These are phyloP conservation scores for Echinometra lucunter DNA, from an alignment of 53 echinoderm and acorn worm genomes.

Conservation along the genomic window DNA sequence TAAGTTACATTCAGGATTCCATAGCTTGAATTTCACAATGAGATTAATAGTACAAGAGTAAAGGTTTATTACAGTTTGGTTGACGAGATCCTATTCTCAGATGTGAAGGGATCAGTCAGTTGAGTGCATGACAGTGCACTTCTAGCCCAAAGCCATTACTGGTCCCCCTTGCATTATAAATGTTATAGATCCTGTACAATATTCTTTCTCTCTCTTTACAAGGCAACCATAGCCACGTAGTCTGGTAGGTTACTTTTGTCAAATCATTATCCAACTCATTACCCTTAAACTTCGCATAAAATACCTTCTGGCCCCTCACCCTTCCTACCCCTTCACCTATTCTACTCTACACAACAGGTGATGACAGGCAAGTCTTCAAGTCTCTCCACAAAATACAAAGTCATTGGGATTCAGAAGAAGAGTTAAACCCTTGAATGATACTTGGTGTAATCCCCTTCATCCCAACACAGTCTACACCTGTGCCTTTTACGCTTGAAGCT, in stretches of 20 bases:
- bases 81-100: neutral
- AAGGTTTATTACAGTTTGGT: neutral
- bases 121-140: constrained; percentile 20
- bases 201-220: neutral
- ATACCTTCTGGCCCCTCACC: neutral
- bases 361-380: neutral
- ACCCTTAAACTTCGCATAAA: neutral
- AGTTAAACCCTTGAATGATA: neutral
- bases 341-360: constrained; percentile 17
- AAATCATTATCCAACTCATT: constrained; percentile 37
- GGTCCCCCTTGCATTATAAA: constrained; percentile 45
- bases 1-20: too few relatives aligned
- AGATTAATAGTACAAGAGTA: neutral
- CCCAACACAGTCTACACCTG: constrained; percentile 45
- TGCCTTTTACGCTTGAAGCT: neutral
- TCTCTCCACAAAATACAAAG: constrained; percentile 47
- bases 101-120: constrained; percentile 11
- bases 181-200: constrained; percentile 34
- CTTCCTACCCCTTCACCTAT: neutral
- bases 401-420: constrained; percentile 13
- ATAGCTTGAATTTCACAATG: neutral
- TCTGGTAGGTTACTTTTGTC: neutral
- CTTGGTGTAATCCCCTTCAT: constrained; percentile 8
- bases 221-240: neutral
- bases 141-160: neutral